Evolutionary conservation across 2,797 vertebrate genomes (phyloP).

Genomic region (Sphenopsis melanotis): DNA sequence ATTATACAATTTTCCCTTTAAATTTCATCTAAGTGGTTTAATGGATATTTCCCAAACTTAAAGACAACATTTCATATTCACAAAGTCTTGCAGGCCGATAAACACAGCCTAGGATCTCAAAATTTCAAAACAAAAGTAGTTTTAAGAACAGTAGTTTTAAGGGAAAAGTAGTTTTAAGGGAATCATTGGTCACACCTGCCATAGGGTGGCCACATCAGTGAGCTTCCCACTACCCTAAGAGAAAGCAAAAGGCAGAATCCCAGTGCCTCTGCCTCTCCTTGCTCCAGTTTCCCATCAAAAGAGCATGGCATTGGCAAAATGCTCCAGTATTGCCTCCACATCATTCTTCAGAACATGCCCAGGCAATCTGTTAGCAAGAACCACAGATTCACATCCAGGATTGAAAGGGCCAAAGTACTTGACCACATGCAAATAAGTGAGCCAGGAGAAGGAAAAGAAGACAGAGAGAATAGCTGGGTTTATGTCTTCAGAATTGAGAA

Average conservation of each 20-base stretch:
- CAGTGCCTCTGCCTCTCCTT: background rate
- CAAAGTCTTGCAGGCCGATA: background rate
- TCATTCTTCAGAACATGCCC: background rate
- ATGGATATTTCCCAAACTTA: background rate
- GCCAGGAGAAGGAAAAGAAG: background rate
- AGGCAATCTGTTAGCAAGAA: background rate
- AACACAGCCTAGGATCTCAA: background rate
- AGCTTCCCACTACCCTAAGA: background rate
- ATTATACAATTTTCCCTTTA: background rate
- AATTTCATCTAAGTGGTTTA: background rate
- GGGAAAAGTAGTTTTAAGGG: background rate
- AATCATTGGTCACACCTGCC: background rate
- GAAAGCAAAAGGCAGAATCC: background rate
- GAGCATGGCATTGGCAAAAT: background rate
- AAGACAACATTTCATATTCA: background rate
- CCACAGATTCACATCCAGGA: background rate
- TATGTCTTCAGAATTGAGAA: background rate
- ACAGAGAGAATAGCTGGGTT: background rate
- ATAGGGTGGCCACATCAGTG: background rate
- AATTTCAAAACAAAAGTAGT: background rate
- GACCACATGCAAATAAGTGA: background rate
- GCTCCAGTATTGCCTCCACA: accelerated
- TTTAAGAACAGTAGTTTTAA: background rate
- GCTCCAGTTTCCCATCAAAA: background rate
- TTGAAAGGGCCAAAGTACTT: background rate